Evolutionary conservation across 2,797 vertebrate genomes (phyloP).

Genomic region (Sebastes vulpes): DNA sequence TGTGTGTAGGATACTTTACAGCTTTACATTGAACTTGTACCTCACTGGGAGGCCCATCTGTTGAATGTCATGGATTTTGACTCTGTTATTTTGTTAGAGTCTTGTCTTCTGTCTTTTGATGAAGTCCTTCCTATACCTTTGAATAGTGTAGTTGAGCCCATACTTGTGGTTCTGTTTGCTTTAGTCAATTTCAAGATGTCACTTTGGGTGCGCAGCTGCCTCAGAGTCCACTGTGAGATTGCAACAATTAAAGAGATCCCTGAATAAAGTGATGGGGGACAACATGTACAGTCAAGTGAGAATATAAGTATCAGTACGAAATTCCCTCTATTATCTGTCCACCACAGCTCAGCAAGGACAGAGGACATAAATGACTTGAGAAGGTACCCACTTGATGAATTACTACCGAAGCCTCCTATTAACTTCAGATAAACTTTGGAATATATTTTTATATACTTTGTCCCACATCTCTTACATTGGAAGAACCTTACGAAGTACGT

Average conservation of each 20-base stretch:
- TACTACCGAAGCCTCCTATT: background rate
- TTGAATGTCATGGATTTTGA: slow-evolving; percentile 46
- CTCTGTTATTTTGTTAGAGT: background rate
- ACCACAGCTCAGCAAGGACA: background rate
- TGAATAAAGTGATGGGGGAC: background rate
- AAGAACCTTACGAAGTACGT: background rate
- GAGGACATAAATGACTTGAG: background rate
- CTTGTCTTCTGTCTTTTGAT: background rate
- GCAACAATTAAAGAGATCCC: background rate
- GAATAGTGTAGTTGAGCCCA: background rate
- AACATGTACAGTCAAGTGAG: background rate
- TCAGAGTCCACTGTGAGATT: background rate
- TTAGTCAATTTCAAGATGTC: background rate
- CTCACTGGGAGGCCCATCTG: slow-evolving; percentile 44
- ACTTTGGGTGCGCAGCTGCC: background rate
- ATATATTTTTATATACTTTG: background rate
- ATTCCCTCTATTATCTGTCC: background rate
- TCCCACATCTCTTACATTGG: background rate
- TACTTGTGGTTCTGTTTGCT: background rate
- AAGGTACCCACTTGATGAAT: background rate
- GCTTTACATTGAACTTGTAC: slow-evolving; percentile 31
- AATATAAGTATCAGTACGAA: too few relatives aligned
- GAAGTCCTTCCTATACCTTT: background rate
- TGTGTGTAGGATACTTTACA: background rate
- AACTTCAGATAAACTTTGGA: background rate